Evolutionary conservation across 2,888 invertebrate genomes (phyloP).

Genomic region (Noctuana brunneofusca): DNA sequence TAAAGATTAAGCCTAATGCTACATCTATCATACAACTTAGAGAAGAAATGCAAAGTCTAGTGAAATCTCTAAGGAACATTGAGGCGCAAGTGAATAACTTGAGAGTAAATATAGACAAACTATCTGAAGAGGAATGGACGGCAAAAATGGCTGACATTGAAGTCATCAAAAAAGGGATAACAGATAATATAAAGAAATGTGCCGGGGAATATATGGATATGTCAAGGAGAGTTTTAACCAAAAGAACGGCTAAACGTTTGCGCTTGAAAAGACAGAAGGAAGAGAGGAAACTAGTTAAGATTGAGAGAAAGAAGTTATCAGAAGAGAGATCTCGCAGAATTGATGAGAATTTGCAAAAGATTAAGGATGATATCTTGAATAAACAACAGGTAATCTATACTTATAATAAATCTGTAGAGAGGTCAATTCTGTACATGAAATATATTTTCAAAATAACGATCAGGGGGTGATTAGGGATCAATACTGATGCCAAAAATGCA

Average conservation of each 20-base stretch:
- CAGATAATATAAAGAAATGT: constrained; percentile 61
- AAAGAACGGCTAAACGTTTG: constrained; percentile 73
- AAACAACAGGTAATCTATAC: constrained; percentile 77
- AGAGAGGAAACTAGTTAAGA: constrained; percentile 62
- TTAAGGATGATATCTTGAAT: constrained; percentile 84
- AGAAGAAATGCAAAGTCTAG: constrained; percentile 49
- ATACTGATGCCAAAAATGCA: no score
- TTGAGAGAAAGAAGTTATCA: constrained; percentile 61
- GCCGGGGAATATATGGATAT: constrained; percentile 65
- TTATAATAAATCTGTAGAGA: no score
- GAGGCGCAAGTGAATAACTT: constrained; percentile 66
- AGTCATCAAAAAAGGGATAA: constrained; percentile 71
- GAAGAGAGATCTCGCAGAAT: constrained; percentile 83
- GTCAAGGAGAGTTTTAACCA: constrained; percentile 69
- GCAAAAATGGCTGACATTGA: constrained; percentile 75
- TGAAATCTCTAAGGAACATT: constrained; percentile 49
- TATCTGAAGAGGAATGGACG: constrained; percentile 82
- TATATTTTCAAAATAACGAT: no score
- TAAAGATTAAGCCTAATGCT: constrained; percentile 35
- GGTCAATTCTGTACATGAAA: no score
- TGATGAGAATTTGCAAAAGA: constrained; percentile 86
- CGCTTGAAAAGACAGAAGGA: constrained; percentile 68
- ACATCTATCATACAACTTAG: constrained; percentile 52
- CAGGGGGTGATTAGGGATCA: no score
- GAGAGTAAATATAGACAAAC: constrained; percentile 61